phyloP scores from a whole-genome alignment of 2,113 vertebrate species.

The Hemichromis elongatus region DNA sequence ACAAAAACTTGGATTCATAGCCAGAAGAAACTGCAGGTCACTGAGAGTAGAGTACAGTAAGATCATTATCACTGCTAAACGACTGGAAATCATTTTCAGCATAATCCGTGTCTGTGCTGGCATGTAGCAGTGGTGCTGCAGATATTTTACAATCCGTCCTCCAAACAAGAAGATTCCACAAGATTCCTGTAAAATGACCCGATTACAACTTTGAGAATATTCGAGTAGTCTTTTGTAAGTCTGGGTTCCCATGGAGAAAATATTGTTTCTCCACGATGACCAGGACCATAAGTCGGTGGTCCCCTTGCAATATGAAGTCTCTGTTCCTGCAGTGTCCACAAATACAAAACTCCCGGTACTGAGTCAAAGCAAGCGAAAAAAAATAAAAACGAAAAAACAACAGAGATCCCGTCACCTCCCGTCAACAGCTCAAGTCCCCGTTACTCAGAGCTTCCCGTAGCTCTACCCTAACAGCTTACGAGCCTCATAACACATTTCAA shows the following conservation, averaged over 20 bases:
- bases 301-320: slow-evolving; percentile 36
- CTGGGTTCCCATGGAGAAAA: background rate
- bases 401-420: slow-evolving; percentile 39
- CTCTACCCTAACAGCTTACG: slow-evolving; percentile 14
- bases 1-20: background rate
- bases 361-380: slow-evolving; percentile 32
- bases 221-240: background rate
- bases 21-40: background rate
- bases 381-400: background rate
- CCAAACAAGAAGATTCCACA: background rate
- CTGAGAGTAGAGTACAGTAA: background rate
- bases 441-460: slow-evolving; percentile 1
- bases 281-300: slow-evolving; percentile 25
- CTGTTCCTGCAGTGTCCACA: slow-evolving; percentile 33
- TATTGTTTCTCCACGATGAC: background rate
- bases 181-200: background rate
- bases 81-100: background rate
- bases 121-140: background rate
- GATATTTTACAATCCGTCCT: slow-evolving; percentile 2
- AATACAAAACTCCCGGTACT: slow-evolving; percentile 19
- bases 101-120: background rate
- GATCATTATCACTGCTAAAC: background rate
- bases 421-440: slow-evolving; percentile 4
- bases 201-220: background rate
- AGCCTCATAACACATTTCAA: slow-evolving; percentile 47